Conservation (phyloP, 2,113 vertebrate species). For the Caloenas nicobarica region DNA sequence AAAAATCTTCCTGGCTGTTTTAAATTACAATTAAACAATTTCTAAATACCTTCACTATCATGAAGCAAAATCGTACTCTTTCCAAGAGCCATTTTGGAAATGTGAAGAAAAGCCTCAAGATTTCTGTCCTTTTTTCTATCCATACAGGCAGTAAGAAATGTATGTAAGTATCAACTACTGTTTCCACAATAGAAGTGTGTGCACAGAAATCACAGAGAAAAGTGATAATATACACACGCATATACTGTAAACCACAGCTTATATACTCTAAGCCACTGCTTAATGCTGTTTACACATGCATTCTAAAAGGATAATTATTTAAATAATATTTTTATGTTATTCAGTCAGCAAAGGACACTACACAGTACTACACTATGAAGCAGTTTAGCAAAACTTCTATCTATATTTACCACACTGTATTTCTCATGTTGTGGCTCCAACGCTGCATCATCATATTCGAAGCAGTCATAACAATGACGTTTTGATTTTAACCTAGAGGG, state of each 20-base stretch:
- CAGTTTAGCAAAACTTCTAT: not conserved
- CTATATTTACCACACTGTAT: conserved; percentile 46
- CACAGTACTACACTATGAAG: not conserved
- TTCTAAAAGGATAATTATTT: not conserved
- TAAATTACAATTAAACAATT: not conserved
- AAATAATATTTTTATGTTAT: not conserved
- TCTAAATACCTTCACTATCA: not conserved
- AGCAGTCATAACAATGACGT: not conserved
- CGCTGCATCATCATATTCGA: not conserved
- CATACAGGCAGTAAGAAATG: not conserved
- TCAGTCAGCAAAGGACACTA: not conserved
- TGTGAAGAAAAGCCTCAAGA: not conserved
- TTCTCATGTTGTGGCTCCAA: conserved; percentile 23
- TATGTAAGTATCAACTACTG: not conserved
- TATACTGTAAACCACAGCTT: not conserved
- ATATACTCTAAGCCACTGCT: not conserved
- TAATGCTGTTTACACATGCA: not conserved
- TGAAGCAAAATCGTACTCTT: not conserved
- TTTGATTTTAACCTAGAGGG: not conserved
- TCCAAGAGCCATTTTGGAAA: not conserved
- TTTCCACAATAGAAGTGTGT: not conserved
- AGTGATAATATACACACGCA: not conserved
- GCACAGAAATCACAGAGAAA: not conserved
- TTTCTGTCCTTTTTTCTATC: not conserved
- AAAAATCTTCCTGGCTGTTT: not conserved